Conservation (phyloP, 1,140 invertebrate genomes). For the Cherax quadricarinatus region DNA sequence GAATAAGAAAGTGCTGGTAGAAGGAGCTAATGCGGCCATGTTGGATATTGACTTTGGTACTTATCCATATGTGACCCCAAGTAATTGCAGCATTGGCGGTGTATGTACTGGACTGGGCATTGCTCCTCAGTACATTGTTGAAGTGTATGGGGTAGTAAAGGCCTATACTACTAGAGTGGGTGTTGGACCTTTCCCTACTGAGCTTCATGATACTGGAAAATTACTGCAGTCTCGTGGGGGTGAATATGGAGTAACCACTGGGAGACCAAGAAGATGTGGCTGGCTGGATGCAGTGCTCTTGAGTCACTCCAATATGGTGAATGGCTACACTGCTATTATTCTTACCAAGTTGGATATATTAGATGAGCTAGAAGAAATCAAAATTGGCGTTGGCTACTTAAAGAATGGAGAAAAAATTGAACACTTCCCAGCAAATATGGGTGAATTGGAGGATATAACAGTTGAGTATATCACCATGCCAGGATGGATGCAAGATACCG, state of each 20-base stretch:
- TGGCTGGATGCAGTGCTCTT: constrained; percentile 97
- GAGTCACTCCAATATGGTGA: constrained; percentile 94
- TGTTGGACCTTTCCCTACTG: constrained; percentile 98
- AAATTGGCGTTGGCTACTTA: no score
- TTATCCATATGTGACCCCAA: constrained; percentile 99
- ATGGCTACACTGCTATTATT: constrained; percentile 91
- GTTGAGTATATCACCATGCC: constrained; percentile 94
- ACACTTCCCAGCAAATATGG: no score
- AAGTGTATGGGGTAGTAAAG: constrained; percentile 98
- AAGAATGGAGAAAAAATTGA: no score
- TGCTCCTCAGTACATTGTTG: constrained; percentile 91
- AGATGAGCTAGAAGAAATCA: constrained; percentile 81
- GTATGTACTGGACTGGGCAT: constrained; percentile 98
- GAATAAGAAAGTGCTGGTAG: constrained; percentile 86
- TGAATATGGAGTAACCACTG: constrained; percentile 98
- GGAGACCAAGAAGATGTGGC: constrained; percentile 95
- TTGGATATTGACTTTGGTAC: constrained; percentile 99
- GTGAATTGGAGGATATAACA: no score
- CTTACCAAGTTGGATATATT: constrained; percentile 98
- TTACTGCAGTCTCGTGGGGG: constrained; percentile 89
- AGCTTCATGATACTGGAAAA: constrained; percentile 86
- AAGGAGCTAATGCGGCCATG: constrained; percentile 98
- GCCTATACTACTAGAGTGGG: constrained; percentile 99
- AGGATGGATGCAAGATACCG: constrained; percentile 93
- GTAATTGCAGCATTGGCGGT: constrained; percentile 98